Conservation (phyloP, 2,797 vertebrate species). For the Mionectes olivaceus region DNA sequence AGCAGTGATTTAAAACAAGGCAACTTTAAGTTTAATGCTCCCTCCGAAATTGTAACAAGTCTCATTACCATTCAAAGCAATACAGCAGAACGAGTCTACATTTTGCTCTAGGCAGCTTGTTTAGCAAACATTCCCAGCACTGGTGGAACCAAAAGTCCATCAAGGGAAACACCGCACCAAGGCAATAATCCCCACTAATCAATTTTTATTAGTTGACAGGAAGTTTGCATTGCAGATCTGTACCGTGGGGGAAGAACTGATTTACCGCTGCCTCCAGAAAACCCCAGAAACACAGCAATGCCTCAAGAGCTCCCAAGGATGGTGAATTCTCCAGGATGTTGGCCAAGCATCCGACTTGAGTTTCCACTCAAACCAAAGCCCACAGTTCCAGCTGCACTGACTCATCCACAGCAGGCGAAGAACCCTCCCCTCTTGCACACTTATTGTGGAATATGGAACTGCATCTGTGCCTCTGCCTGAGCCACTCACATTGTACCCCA, state of each 20-base stretch:
- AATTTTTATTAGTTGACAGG: not conserved
- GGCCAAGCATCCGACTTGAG: not conserved
- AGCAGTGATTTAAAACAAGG: not conserved
- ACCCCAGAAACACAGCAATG: not conserved
- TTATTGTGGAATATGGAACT: not conserved
- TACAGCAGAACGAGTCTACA: fast-evolving
- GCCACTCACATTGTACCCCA: not conserved
- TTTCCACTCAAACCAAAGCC: not conserved
- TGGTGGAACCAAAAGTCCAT: not conserved
- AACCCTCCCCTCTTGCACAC: not conserved
- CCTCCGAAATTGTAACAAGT: fast-evolving
- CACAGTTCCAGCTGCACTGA: not conserved
- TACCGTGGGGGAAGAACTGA: not conserved
- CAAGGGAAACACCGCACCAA: not conserved
- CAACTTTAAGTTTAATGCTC: not conserved
- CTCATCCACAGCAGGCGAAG: not conserved
- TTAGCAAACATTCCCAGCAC: not conserved
- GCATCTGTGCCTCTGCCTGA: fast-evolving
- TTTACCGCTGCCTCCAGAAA: not conserved
- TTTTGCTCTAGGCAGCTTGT: not conserved
- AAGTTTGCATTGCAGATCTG: not conserved
- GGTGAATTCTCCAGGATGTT: not conserved
- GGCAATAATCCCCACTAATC: not conserved
- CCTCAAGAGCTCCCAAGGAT: not conserved
- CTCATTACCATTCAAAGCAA: not conserved